Base-by-base conservation (phyloP, 2,888 invertebrate genomes). In the Tethea ocularis region DNA sequence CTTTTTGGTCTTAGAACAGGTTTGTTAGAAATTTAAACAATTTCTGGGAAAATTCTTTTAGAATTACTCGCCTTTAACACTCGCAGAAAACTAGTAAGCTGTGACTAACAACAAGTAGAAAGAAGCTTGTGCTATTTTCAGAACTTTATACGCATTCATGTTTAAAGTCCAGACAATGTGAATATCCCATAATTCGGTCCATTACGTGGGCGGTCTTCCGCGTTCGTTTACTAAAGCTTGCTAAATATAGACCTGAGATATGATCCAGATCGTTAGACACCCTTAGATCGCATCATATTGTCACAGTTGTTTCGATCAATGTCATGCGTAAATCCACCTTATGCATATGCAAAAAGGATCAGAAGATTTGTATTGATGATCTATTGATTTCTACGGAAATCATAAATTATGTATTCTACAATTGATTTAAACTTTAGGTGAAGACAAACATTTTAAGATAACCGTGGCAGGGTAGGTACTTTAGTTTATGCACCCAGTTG, bases 211-310 rank as follows among this genome's bases (percentile, higher is more conserved):
- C 46, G 46, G 7, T 46, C 46, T 17, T 46, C 46, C 46, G 46
- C 10, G 20, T 46, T 46, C 7, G 46, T 46, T 20, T 20, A 46
- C 46, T 46, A 46, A 46, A 46, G 46, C 46, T 10, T 8, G 20
- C 46, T 46, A 46, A 46, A 46, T 20, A 46, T 46, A 46, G 46
- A n/a, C 1, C 20, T 20, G 2, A 46, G 20, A 10, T 7, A 10
- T 46, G 46, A 20, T 46, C 46, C 7, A 20, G 46, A 46, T 46
- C 46, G 46, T 46, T 46, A 46, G 46, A 46, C 46, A 46, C 46
- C 20, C 46, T 10, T 46, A 46, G n/a, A 38, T 1, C 38, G 38
- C n/a, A 38, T 38, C 38, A n/a, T 46, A n/a, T 20, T 20, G 17
- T 17, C 46, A 33, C 33, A 20, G 20, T 46, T 20, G 20, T 22